Conservation (phyloP, 2,113 vertebrate genomes). For the Mustela lutreola region DNA sequence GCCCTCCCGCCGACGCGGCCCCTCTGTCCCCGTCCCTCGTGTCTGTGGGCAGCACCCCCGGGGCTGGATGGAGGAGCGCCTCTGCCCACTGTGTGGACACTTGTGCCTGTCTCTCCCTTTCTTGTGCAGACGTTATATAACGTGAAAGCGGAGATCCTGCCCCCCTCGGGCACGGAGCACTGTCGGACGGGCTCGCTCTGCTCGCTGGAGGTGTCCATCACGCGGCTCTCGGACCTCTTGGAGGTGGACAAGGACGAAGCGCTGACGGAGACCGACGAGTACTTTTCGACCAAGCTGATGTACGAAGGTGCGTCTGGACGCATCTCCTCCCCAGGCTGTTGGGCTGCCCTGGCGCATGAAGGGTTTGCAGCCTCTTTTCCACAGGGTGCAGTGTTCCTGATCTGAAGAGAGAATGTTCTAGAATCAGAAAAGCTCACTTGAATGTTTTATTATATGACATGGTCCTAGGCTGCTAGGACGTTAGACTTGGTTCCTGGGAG, state of each 20-base stretch:
- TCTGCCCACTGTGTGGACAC: no score
- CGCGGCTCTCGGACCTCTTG: conserved; percentile 91
- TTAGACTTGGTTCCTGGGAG: background rate
- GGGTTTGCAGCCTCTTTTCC: background rate
- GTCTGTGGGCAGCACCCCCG: background rate
- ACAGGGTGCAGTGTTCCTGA: rapidly evolving
- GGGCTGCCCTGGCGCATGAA: background rate
- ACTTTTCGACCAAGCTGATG: conserved; percentile 94
- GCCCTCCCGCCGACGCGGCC: background rate
- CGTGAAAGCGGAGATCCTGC: conserved; percentile 92
- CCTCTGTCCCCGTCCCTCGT: rapidly evolving
- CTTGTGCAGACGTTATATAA: conserved; percentile 93
- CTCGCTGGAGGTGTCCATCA: conserved; percentile 94
- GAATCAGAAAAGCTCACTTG: background rate
- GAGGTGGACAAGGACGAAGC: conserved; percentile 94
- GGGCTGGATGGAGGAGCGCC: rapidly evolving
- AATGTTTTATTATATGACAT: rapidly evolving
- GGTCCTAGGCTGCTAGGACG: no score
- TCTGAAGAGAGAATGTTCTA: background rate
- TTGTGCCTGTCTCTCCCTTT: conserved; percentile 52
- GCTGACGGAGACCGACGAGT: conserved; percentile 90
- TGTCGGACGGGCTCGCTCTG: conserved; percentile 95
- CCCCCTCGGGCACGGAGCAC: conserved; percentile 90
- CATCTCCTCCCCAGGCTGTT: background rate
- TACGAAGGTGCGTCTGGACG: conserved; percentile 92